A percentile compares a stretch with the other conserved stretches of the same genome.
Conservation (phyloP, 2,113 vertebrate genomes). For the Laticauda colubrina region DNA sequence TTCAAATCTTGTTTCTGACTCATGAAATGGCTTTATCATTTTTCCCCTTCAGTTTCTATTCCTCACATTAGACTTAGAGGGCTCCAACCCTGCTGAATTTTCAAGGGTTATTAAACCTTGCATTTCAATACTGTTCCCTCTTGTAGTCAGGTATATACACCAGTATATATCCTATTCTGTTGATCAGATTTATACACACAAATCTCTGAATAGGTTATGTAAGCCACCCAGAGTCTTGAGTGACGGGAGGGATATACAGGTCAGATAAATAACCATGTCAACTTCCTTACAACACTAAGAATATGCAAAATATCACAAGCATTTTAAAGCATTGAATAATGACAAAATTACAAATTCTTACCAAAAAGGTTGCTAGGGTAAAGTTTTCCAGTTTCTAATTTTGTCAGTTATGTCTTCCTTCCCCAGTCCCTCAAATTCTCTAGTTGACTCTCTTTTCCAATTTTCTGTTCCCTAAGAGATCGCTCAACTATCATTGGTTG, state of each 20-base stretch:
- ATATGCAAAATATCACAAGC: background rate
- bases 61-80: background rate
- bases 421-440: background rate
- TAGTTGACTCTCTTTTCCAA: no score
- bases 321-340: background rate
- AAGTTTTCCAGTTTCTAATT: background rate
- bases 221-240: background rate
- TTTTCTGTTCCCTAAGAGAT: background rate
- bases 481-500: background rate
- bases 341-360: background rate
- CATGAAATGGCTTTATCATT: background rate
- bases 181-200: no score
- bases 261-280: background rate
- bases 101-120: background rate
- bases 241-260: background rate
- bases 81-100: background rate
- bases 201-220: background rate
- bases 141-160: background rate
- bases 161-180: no score
- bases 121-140: background rate
- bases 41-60: background rate
- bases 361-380: background rate
- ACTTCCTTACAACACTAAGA: background rate
- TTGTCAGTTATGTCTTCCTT: no score
- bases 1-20: background rate